A percentile compares a stretch with the other conserved stretches of the same genome.
Conservation (phyloP, 2,888 invertebrate species). For the Leptogaster cylindrica region DNA sequence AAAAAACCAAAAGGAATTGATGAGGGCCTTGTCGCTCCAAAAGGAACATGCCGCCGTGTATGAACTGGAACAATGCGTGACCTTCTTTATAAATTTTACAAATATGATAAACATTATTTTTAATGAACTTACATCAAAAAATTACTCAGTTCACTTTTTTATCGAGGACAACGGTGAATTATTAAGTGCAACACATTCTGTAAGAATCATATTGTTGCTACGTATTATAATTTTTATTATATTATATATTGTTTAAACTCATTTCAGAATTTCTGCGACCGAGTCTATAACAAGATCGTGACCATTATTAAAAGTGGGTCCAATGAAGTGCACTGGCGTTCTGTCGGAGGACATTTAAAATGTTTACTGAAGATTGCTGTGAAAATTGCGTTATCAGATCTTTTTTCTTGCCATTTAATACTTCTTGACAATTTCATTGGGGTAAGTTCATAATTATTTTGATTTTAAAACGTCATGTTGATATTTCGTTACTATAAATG, state of each 20-base stretch:
- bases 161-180: not conserved
- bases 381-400: not conserved
- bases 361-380: not conserved
- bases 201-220: not conserved
- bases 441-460: not conserved
- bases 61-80: too few relatives aligned
- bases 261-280: not conserved
- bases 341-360: not conserved
- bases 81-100: conserved; percentile 3
- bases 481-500: not conserved
- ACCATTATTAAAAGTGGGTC: not conserved
- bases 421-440: not conserved
- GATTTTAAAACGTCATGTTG: not conserved
- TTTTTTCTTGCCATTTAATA: not conserved
- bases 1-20: too few relatives aligned
- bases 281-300: not conserved
- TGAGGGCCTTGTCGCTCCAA: too few relatives aligned
- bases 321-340: not conserved
- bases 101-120: not conserved
- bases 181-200: not conserved
- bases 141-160: not conserved
- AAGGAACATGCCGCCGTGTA: too few relatives aligned
- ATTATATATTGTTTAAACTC: not conserved
- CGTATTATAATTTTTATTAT: not conserved
- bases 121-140: not conserved